A percentile compares a stretch with the other conserved stretches of the same genome.
These are phyloP conservation scores for Athalia circularis DNA, from an alignment of 2,888 invertebrate genomes.

Conservation along the genomic window DNA sequence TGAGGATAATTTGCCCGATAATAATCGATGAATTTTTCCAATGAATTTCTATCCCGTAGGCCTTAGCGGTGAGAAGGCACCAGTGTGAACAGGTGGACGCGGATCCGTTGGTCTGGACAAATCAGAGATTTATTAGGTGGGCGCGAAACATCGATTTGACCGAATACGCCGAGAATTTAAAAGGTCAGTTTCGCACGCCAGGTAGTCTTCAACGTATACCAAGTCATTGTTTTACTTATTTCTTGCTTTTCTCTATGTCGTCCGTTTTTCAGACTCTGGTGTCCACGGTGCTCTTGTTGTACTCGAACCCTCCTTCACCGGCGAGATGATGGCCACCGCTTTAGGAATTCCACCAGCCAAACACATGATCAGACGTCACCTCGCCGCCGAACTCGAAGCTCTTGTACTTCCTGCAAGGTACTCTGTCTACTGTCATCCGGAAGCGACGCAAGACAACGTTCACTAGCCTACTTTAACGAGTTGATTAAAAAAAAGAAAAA, in stretches of 20 bases:
- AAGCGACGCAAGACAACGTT: conserved; percentile 70
- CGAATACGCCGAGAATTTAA: conserved; percentile 94
- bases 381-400: conserved; percentile 93
- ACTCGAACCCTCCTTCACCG: conserved; percentile 94
- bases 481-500: background rate
- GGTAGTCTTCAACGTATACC: background rate
- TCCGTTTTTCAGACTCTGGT: conserved; percentile 84
- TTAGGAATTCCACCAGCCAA: conserved; percentile 94
- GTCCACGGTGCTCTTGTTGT: conserved; percentile 96
- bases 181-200: conserved; percentile 78
- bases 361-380: conserved; percentile 93
- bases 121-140: conserved; percentile 95
- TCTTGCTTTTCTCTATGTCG: background rate
- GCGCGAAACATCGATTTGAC: conserved; percentile 93
- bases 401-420: conserved; percentile 95
- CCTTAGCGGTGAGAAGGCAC: conserved; percentile 89
- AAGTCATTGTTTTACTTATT: conserved; percentile 5
- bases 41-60: conserved; percentile 75
- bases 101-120: conserved; percentile 97
- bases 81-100: conserved; percentile 92
- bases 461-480: conserved; percentile 56
- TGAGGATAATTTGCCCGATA: background rate
- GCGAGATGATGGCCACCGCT: conserved; percentile 95
- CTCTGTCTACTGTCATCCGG: conserved; percentile 72
- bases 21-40: too few relatives aligned